Percentiles rank a stretch among this genome's conserved stretches.
Conservation (phyloP, 2,113 vertebrate species). For the Cheilinus undulatus region DNA sequence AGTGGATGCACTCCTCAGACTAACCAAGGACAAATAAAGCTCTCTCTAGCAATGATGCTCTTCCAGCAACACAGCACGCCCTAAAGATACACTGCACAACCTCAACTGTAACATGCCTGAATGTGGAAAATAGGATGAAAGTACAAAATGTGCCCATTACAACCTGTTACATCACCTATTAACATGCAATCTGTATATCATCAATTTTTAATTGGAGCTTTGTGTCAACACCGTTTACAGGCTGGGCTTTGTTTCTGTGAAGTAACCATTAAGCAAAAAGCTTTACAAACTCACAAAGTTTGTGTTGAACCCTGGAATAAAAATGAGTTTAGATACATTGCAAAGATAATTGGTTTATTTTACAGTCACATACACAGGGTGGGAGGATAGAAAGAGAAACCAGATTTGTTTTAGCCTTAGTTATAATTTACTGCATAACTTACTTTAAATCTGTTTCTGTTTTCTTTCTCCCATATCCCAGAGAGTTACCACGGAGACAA, state of each 20-base stretch:
- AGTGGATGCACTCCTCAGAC: no score
- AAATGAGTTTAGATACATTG: no score
- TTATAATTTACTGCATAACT: conserved; percentile 19
- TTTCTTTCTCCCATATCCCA: conserved; percentile 62
- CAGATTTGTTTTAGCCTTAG: neutral
- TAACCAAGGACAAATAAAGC: no score
- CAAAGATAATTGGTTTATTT: no score
- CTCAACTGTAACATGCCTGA: no score
- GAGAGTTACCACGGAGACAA: conserved; percentile 96
- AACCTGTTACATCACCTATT: neutral
- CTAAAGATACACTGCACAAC: no score
- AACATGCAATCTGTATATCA: neutral
- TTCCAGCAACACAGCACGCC: no score
- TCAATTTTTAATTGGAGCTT: neutral
- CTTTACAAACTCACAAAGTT: neutral
- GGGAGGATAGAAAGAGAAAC: neutral
- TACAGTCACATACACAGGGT: neutral
- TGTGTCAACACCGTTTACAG: neutral
- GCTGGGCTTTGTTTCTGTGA: neutral
- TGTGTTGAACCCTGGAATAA: no score
- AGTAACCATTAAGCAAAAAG: neutral
- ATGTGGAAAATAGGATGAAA: no score
- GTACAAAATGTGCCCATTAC: neutral
- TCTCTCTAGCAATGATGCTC: no score
- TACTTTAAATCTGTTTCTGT: conserved; percentile 17